phyloP scores from a whole-genome alignment of 2,113 vertebrate genomes.

The Notechis scutatus region DNA sequence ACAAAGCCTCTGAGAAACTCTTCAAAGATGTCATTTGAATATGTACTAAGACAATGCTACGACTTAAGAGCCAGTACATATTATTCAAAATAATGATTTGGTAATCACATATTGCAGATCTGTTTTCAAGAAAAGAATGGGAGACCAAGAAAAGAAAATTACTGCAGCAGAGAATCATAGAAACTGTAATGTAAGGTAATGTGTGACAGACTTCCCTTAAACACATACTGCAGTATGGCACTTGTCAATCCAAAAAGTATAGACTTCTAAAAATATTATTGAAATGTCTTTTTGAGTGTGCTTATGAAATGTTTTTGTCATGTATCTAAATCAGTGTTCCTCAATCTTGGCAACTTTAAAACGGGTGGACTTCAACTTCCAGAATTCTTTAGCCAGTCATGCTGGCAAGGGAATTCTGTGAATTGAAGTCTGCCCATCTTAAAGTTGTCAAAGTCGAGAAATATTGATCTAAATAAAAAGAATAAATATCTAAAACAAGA shows the following conservation, averaged over 20 bases:
- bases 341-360: background rate
- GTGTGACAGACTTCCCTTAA: background rate
- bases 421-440: background rate
- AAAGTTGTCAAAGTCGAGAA: background rate
- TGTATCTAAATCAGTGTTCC: background rate
- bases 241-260: background rate
- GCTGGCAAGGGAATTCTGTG: background rate
- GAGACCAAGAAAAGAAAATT: background rate
- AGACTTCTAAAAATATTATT: background rate
- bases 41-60: background rate
- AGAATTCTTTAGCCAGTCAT: background rate
- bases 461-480: background rate
- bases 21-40: background rate
- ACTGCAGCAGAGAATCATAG: background rate
- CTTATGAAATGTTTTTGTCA: background rate
- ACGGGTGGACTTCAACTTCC: background rate
- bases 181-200: background rate
- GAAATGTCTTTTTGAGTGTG: background rate
- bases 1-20: background rate
- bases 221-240: background rate
- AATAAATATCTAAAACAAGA: background rate
- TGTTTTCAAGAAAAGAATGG: background rate
- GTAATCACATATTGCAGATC: background rate
- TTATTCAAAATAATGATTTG: background rate
- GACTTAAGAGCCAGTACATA: background rate